phyloP scores from a whole-genome alignment of 2,797 vertebrate species.

The Cuniculus paca region DNA sequence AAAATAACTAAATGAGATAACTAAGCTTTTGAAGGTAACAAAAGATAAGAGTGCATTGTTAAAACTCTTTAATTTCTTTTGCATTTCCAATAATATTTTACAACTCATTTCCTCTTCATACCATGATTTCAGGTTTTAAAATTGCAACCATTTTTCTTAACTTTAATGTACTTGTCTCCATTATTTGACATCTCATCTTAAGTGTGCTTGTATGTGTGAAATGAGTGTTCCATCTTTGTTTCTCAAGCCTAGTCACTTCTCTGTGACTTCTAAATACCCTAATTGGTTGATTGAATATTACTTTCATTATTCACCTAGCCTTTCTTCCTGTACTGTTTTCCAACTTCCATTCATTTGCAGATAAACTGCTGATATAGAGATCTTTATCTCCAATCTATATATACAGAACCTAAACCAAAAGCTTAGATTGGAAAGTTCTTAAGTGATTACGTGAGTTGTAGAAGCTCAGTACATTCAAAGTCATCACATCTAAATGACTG shows the following conservation, averaged over 20 bases:
- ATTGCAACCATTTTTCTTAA: neutral
- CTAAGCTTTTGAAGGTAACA: neutral
- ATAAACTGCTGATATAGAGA: neutral
- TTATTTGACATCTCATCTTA: neutral
- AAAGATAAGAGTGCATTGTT: neutral
- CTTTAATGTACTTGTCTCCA: neutral
- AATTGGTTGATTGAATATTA: neutral
- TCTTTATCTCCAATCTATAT: neutral
- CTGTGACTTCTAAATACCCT: neutral
- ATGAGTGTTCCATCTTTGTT: neutral
- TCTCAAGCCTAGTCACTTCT: neutral
- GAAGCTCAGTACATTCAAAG: neutral
- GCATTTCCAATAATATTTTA: neutral
- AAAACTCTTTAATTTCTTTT: neutral
- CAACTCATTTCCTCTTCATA: neutral
- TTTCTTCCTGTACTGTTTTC: neutral
- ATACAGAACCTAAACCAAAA: neutral
- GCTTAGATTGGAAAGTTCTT: neutral
- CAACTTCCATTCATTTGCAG: neutral
- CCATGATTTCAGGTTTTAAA: neutral
- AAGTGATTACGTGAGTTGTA: fast-evolving
- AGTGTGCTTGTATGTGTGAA: neutral
- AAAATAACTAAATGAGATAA: neutral
- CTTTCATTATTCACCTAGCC: neutral
- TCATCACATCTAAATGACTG: neutral